Evolutionary conservation across 2,888 invertebrate genomes (phyloP).

Genomic region (Nasonovia ribisnigri): DNA sequence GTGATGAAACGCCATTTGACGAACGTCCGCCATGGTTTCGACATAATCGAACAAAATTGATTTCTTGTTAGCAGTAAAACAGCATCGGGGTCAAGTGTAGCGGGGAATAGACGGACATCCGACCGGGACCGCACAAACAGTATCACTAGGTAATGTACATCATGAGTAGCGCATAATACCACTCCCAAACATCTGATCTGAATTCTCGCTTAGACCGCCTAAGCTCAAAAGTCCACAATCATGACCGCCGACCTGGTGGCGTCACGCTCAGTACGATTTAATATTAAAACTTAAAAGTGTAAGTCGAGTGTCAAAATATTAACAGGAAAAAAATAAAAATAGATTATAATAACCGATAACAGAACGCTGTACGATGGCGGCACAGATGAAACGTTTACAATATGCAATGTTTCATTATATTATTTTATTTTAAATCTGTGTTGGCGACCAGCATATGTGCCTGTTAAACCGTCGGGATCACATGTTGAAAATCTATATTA

Average conservation of each 20-base stretch:
- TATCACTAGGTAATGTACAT: neutral
- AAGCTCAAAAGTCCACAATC: neutral
- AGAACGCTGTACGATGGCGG: neutral
- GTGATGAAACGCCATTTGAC: neutral
- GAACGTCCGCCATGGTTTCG: neutral
- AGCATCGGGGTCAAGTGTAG: neutral
- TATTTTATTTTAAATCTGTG: too few relatives aligned
- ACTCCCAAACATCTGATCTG: neutral
- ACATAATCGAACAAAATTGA: neutral
- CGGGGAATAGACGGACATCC: neutral
- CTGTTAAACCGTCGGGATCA: too few relatives aligned
- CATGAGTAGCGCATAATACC: neutral
- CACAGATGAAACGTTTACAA: neutral
- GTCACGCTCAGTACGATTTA: neutral
- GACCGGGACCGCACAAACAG: neutral
- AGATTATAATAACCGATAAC: neutral
- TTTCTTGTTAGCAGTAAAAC: neutral
- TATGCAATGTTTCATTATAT: neutral
- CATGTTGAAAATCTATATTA: too few relatives aligned
- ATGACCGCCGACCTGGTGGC: neutral
- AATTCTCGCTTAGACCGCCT: neutral
- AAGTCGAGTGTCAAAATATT: neutral
- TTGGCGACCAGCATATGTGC: too few relatives aligned
- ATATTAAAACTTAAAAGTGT: too few relatives aligned
- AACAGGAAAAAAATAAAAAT: neutral